Evolutionary conservation across 2,888 invertebrate genomes (phyloP).

Genomic region (Ferrisia virgata): DNA sequence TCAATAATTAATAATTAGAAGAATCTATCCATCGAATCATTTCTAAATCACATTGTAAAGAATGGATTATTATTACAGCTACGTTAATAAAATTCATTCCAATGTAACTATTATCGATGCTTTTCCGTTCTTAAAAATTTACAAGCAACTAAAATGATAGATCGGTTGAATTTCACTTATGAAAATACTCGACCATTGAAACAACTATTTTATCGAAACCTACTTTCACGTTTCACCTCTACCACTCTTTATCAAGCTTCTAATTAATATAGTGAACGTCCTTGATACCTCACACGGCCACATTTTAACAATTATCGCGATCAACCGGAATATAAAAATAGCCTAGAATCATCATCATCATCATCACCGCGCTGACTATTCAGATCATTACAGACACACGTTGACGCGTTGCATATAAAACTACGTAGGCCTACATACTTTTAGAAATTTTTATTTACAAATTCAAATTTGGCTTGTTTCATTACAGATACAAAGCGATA

Average conservation of each 20-base stretch:
- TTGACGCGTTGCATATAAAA: not conserved
- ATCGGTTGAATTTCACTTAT: not conserved
- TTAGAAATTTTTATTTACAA: constrained; percentile 13
- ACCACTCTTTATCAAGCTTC: not conserved
- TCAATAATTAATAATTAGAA: not conserved
- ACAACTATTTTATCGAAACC: not conserved
- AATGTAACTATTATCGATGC: too few relatives aligned
- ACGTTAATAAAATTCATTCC: too few relatives aligned
- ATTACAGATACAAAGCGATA: constrained; percentile 11
- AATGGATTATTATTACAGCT: too few relatives aligned
- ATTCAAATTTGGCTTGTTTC: constrained; percentile 10
- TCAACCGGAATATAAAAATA: not conserved
- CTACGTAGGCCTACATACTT: not conserved
- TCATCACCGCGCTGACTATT: not conserved
- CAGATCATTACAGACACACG: not conserved
- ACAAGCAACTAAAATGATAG: too few relatives aligned
- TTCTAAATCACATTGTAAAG: not conserved
- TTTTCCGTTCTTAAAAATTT: too few relatives aligned
- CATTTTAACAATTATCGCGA: not conserved
- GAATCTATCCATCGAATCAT: not conserved
- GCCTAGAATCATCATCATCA: not conserved
- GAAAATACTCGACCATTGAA: not conserved
- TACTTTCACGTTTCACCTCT: not conserved
- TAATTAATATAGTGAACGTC: not conserved
- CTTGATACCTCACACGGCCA: not conserved